phyloP scores from a whole-genome alignment of 2,888 invertebrate species.

The Agrochola litura region DNA sequence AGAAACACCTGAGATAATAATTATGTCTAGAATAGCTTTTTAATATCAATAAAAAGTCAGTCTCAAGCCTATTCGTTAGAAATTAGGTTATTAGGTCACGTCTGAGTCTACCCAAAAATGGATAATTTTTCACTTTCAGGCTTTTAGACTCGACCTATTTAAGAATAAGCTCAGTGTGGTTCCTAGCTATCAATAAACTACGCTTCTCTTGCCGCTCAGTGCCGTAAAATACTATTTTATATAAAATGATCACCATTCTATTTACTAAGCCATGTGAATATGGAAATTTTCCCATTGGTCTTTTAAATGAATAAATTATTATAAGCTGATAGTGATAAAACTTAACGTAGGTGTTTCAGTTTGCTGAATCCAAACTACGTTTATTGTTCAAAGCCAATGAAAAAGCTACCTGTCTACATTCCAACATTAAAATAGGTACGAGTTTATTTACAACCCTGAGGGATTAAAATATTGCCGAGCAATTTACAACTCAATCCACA shows the following conservation, averaged over 20 bases:
- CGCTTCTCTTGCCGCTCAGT: background rate
- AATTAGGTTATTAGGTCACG: constrained; percentile 28
- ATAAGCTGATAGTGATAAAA: background rate
- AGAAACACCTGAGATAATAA: constrained; percentile 22
- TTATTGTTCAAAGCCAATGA: background rate
- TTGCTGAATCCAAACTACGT: background rate
- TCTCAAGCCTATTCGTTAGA: background rate
- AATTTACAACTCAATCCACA: constrained; percentile 19
- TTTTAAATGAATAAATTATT: background rate
- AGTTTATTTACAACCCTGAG: background rate
- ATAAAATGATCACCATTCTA: background rate
- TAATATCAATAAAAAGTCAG: constrained; percentile 24
- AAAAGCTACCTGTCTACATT: background rate
- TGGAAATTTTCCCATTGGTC: background rate
- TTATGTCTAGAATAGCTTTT: constrained; percentile 15
- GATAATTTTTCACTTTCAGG: constrained; percentile 18
- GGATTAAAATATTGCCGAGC: background rate
- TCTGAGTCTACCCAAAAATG: constrained; percentile 18
- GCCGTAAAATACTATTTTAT: background rate
- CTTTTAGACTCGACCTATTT: constrained; percentile 12
- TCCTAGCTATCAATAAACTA: background rate
- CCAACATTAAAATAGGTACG: background rate
- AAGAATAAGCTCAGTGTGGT: background rate
- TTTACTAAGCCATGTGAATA: background rate
- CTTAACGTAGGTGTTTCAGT: background rate